These are phyloP conservation scores for Cataglyphis hispanica DNA, from an alignment of 1,140 invertebrate species.

Conservation along the genomic window DNA sequence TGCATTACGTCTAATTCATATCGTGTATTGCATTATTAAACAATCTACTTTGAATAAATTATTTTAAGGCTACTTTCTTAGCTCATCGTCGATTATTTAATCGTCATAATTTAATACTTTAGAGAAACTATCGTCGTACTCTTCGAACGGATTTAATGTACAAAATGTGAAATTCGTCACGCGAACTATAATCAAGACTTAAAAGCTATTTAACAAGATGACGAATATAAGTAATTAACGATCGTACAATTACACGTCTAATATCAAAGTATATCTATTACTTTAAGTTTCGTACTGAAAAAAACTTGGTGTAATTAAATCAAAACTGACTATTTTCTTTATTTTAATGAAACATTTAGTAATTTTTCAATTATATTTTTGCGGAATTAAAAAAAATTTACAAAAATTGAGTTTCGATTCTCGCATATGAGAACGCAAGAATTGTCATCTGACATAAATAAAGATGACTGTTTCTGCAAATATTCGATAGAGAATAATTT, in stretches of 20 bases:
- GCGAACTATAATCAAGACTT: neutral
- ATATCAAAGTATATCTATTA: constrained; percentile 5
- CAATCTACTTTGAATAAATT: constrained; percentile 75
- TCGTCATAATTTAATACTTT: constrained; percentile 51
- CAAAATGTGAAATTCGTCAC: constrained; percentile 35
- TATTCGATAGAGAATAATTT: neutral
- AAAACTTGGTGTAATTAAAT: neutral
- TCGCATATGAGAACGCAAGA: neutral
- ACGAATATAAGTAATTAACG: constrained; percentile 50
- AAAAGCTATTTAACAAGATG: neutral
- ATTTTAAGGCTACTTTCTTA: constrained; percentile 71
- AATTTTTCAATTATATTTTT: neutral
- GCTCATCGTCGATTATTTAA: constrained; percentile 58
- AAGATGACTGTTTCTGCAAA: neutral
- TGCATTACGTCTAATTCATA: constrained; percentile 41
- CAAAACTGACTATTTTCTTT: neutral
- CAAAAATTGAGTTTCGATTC: neutral
- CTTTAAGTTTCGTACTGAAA: neutral
- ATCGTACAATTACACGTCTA: neutral
- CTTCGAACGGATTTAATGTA: constrained; percentile 57
- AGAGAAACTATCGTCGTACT: constrained; percentile 51
- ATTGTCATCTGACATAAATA: neutral
- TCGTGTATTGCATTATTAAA: constrained; percentile 52
- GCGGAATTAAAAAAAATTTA: neutral
- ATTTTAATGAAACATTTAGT: neutral